Evolutionary conservation across 2,797 vertebrate genomes (phyloP).

Genomic region (Borostomias antarcticus): DNA sequence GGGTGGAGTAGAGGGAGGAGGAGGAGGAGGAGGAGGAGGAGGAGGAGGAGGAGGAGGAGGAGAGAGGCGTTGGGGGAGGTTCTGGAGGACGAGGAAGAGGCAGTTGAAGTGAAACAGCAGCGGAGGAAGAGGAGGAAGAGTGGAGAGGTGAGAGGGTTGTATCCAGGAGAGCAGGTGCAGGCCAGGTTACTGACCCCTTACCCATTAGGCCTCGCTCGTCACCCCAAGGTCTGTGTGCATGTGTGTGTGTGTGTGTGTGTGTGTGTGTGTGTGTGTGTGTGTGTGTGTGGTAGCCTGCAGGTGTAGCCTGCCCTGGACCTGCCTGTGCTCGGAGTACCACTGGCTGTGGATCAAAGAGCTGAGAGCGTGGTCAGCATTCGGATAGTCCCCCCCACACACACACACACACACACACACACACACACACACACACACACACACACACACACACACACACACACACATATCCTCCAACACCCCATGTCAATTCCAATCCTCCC

Average conservation of each 20-base stretch:
- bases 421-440: slow-evolving; percentile 20
- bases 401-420: slow-evolving; percentile 7
- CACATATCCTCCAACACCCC: slow-evolving; percentile 2
- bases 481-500: slow-evolving; percentile 16
- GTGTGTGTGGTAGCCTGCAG: slow-evolving; percentile 59
- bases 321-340: slow-evolving; percentile 64
- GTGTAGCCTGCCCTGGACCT: slow-evolving; percentile 56
- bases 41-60: slow-evolving; percentile 24
- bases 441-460: slow-evolving; percentile 11
- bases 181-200: slow-evolving; percentile 62
- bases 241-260: slow-evolving; percentile 29
- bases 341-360: slow-evolving; percentile 66
- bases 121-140: slow-evolving; percentile 35
- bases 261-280: slow-evolving; percentile 12
- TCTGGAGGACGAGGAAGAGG: background rate
- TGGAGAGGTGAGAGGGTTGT: slow-evolving; percentile 37
- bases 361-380: slow-evolving; percentile 60
- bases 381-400: slow-evolving; percentile 48
- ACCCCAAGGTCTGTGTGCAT: slow-evolving; percentile 47
- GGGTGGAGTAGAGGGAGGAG: slow-evolving; percentile 31
- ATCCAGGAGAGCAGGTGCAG: slow-evolving; percentile 54
- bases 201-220: slow-evolving; percentile 55
- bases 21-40: slow-evolving; percentile 49
- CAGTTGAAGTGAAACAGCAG: slow-evolving; percentile 46
- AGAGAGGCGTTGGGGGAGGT: background rate